Evolutionary conservation across 2,113 vertebrate genomes (phyloP), one percentile per base, ranked within the genome.

Genomic region (Nibea coibor): DNA sequence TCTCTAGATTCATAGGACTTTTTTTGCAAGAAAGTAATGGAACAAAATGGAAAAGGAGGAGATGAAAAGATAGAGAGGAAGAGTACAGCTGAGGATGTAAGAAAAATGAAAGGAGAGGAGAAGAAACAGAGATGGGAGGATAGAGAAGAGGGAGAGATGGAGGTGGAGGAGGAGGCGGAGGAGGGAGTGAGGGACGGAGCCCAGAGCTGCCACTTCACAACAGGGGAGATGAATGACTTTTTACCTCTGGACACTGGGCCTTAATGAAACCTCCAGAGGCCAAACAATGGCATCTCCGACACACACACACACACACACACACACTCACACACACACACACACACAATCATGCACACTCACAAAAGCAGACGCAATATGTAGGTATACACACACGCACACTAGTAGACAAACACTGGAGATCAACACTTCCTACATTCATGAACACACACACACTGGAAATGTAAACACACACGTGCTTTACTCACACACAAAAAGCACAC

Each of bases 251-350:
- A 95, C 92, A 93, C 93, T 92, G 89, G 91, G 93, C 92, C 91
- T 94, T 95, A 95, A 95, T 95, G 94, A 95, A 95, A 95, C 93
- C 94, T 94, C 93, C 94, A 95, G 94, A 92, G 93, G 93, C 90
- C 92, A 95, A 95, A 95, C 92, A 95, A 94, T 94, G 91, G 93
- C 93, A 92, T 89, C 90, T 90, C 88, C 51, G 61, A 74, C 73
- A 81, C 83, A 81, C 80, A 81, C 80, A 79, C 56, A 78, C 69
- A 78, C 57, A 75, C 83, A 65, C 72, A 59, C 56, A 12, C 62
- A 59, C 28, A 75, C 80, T n/a, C n/a, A n/a, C 83, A 64, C 72
- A 59, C 56, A 12, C 62, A 59, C 28, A 75, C 80, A 79, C 57
- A 78, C 69, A 79, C 58, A 75, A 10, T 4, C 72, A 72, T 62